Evolutionary conservation across 2,797 vertebrate genomes (phyloP).

Genomic region (Pelobates cultripes): DNA sequence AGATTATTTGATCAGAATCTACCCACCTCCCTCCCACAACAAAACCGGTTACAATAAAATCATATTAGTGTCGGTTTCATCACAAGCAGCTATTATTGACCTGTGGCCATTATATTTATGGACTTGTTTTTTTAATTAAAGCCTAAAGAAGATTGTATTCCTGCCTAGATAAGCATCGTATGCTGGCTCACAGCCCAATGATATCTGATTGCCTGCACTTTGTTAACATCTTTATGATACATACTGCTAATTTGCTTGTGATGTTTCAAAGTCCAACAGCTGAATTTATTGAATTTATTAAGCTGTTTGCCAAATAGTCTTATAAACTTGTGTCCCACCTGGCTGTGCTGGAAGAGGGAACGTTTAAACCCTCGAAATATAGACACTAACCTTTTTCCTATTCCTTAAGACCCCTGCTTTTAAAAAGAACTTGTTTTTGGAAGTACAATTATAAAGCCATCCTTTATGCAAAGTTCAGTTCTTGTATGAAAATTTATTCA

Average conservation of each 20-base stretch:
- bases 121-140: conserved; percentile 68
- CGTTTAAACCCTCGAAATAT: neutral
- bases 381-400: neutral
- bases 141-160: conserved; percentile 59
- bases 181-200: conserved; percentile 36
- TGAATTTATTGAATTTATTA: conserved; percentile 29
- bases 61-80: conserved; percentile 37
- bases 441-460: no score
- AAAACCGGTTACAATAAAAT: conserved; percentile 7
- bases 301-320: conserved; percentile 12
- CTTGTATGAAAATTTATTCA: no score
- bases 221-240: neutral
- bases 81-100: conserved; percentile 61
- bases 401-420: neutral
- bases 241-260: conserved; percentile 14
- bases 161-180: conserved; percentile 59
- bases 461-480: no score
- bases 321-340: conserved; percentile 8
- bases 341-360: neutral
- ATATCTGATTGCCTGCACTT: conserved; percentile 40
- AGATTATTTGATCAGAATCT: conserved; percentile 19
- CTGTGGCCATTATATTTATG: conserved; percentile 60
- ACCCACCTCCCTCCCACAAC: neutral
- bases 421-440: no score
- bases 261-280: conserved; percentile 28